Evolutionary conservation across 1,140 invertebrate genomes (phyloP), one percentile per base, ranked within the genome.

Genomic region (Mya arenaria): DNA sequence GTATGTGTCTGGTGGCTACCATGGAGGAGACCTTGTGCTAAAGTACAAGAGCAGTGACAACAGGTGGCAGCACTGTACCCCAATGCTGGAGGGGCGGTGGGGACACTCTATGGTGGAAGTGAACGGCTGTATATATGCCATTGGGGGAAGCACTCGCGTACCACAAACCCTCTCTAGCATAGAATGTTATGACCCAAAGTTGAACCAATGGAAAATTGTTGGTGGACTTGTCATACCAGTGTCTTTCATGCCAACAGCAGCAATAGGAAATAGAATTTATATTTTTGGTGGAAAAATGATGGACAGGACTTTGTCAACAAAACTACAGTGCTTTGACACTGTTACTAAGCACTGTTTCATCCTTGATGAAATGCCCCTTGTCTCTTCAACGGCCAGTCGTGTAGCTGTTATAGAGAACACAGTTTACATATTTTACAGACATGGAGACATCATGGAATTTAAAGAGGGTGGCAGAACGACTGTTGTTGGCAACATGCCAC

Each of bases 351-450:
- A 32, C 30, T 82, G 79, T 66, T 65, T 66, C 30, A 48, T 82
- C 25, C n/a, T 82, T 34, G 79, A 65, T 13, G 71, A 74, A 10
- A 73, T 82, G 69, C 79, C 79, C 1, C 28, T 66, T 8, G 60
- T 82, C 41, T 34, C 56, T 23, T 73, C 79, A 32, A 73, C 56
- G 4, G 68, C 69, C 5, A 73, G 58, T 73, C 36, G 79, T 28
- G 60, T 73, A 1, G 68, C 71, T 15, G 69, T 73, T n/a, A n/a
- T 82, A 17, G 79, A 82, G 15, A 39, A 73, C 15, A 37, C 79
- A 30, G 79, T 82, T 36, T 82, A 82, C 25, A 73, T 82, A 23
- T 82, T 74, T 60, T 82, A 82, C 66, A 56, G 79, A 23, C 56
- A 55, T 56, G 68, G 69, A 28, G 69, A 73, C 56, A 82, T 82